phyloP scores from a whole-genome alignment of 2,888 invertebrate genomes.

The Brachypterus glaber region DNA sequence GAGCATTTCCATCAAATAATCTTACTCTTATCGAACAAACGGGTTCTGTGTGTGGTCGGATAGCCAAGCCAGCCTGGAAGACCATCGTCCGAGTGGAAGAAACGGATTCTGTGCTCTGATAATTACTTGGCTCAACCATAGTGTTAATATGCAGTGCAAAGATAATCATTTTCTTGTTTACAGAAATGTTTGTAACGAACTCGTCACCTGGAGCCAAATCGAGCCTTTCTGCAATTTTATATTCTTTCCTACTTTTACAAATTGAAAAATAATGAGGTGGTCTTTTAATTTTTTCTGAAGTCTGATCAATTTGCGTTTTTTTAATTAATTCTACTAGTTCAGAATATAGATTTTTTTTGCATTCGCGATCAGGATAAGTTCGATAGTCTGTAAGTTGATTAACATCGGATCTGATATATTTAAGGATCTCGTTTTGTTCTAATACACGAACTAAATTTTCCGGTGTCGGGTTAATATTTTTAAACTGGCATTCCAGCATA shows the following conservation, averaged over 20 bases:
- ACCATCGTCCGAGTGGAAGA: slow-evolving; percentile 20
- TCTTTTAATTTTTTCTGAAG: not conserved
- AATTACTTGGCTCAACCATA: slow-evolving; percentile 19
- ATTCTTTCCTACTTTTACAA: slow-evolving; percentile 19
- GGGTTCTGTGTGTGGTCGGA: too few relatives aligned
- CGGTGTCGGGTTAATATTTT: slow-evolving; percentile 35
- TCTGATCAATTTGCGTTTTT: not conserved
- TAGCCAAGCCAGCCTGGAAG: slow-evolving; percentile 18
- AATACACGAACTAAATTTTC: slow-evolving; percentile 36
- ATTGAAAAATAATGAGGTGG: not conserved
- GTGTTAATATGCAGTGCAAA: slow-evolving; percentile 26
- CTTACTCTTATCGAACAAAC: too few relatives aligned
- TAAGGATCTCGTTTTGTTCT: slow-evolving; percentile 20
- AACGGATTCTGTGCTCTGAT: slow-evolving; percentile 14
- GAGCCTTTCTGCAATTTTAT: slow-evolving; percentile 26
- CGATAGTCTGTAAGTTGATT: slow-evolving; percentile 17
- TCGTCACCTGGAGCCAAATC: slow-evolving; percentile 22
- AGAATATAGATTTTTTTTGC: slow-evolving; percentile 10
- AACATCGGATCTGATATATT: slow-evolving; percentile 21
- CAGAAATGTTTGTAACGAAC: slow-evolving; percentile 21
- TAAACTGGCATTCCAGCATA: slow-evolving; percentile 43
- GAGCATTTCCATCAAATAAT: too few relatives aligned
- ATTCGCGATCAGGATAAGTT: slow-evolving; percentile 20
- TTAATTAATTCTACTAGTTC: not conserved
- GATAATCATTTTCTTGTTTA: slow-evolving; percentile 21